Conservation (phyloP, 1,140 invertebrate species). For the Megathymus violae region DNA sequence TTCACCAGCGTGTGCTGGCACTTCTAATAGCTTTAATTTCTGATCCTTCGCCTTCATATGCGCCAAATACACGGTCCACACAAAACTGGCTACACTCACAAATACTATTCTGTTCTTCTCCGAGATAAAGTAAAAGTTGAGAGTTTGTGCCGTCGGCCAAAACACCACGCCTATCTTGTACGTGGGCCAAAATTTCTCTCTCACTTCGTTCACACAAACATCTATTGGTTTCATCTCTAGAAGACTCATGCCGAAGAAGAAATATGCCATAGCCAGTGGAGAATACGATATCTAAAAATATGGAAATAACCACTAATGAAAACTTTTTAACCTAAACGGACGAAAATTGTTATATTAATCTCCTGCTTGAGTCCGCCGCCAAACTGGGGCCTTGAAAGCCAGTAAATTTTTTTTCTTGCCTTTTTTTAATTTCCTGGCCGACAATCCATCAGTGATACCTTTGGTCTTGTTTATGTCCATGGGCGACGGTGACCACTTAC, state of each 20-base stretch:
- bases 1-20: neutral
- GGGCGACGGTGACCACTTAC: no score
- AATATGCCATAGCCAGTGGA: conserved; percentile 90
- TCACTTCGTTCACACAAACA: conserved; percentile 88
- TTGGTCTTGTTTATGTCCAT: no score
- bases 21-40: conserved; percentile 1
- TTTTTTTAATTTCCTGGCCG: no score
- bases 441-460: no score
- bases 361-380: no score
- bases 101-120: conserved; percentile 92
- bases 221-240: conserved; percentile 88
- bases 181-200: conserved; percentile 90
- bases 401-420: no score
- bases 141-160: conserved; percentile 93
- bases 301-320: no score
- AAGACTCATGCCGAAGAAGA: conserved; percentile 92
- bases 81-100: conserved; percentile 90
- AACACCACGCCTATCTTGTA: conserved; percentile 86
- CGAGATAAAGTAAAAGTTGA: conserved; percentile 91
- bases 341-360: no score
- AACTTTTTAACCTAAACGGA: no score
- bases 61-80: conserved; percentile 93
- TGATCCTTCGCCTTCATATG: conserved; percentile 91
- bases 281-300: conserved; percentile 86
- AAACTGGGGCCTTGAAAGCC: no score